Percentiles rank a stretch among this genome's conserved stretches.
phyloP scores from a whole-genome alignment of 2,797 vertebrate species.

The Periparus ater region DNA sequence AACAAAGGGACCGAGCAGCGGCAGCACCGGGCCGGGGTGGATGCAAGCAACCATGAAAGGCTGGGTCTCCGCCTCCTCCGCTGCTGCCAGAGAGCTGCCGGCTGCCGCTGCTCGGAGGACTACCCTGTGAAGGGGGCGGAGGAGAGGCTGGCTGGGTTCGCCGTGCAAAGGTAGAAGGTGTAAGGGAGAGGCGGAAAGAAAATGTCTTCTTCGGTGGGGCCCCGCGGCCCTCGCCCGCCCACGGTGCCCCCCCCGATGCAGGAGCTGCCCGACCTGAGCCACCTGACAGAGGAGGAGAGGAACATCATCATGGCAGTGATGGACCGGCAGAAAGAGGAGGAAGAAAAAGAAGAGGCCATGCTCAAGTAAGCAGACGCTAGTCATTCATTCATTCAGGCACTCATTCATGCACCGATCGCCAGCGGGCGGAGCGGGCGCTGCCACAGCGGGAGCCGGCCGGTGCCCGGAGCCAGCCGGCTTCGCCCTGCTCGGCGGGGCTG shows the following conservation, averaged over 20 bases:
- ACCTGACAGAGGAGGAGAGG: conserved; percentile 98
- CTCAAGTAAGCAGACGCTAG: conserved; percentile 89
- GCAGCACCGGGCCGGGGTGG: conserved; percentile 70
- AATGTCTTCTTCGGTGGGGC: conserved; percentile 92
- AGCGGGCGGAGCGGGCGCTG: background rate
- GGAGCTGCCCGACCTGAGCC: conserved; percentile 97
- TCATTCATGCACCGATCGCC: conserved; percentile 39
- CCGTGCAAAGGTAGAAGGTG: conserved; percentile 76
- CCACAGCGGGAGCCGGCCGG: background rate
- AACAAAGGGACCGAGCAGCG: conserved; percentile 79
- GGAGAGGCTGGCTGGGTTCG: conserved; percentile 39
- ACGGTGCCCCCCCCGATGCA: conserved; percentile 90
- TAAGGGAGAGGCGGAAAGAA: conserved; percentile 83
- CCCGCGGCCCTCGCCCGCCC: conserved; percentile 93
- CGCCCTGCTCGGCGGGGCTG: background rate
- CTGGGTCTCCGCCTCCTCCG: conserved; percentile 74
- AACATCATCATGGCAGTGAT: conserved; percentile 98
- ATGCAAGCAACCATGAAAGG: conserved; percentile 84
- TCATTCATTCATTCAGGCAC: conserved; percentile 50
- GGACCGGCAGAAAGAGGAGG: conserved; percentile 96
- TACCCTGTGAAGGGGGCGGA: conserved; percentile 81
- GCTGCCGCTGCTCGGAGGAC: conserved; percentile 68
- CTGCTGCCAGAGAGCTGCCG: conserved; percentile 60
- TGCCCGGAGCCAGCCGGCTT: background rate
- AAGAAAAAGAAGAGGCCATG: conserved; percentile 98